Evolutionary conservation across 2,797 vertebrate species (phyloP), one percentile per base, ranked within the genome.

Genomic region (Molothrus aeneus): DNA sequence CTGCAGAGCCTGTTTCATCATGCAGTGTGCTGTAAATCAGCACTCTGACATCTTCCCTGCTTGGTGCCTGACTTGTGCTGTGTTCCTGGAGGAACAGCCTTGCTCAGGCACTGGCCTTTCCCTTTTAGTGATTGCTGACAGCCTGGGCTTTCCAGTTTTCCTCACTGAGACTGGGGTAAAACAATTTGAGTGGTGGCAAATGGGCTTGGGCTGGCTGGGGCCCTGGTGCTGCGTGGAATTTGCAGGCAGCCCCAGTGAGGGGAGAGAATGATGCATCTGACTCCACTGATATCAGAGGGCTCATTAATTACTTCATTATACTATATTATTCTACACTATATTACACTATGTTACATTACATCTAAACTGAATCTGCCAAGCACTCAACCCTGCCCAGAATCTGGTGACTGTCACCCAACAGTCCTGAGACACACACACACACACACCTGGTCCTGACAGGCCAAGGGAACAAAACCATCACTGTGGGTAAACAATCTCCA

Each of bases 151-250:
- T 73, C 28, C 38, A 18, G 19, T 32, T 74, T 60, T 68, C 26
- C 17, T 31, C 5, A 1, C 0, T 34, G 40, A 73, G 57, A 40
- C 13, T 0, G 2, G 13, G 36, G 22, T 48, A 22, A 43, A 80
- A 26, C 17, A 1, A 6, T 50, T 24, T 17, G 28, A 32, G 38
- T 38, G n/a, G 9, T 48, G 54, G 28, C 50, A 78, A 3, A 38
- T 7, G 19, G 1, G 0, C 40, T 70, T 42, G 53, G 13, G 5
- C 16, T 63, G 36, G 9, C 53, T 26, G 15, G 26, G 19, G 10
- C 36, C 57, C 47, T 51, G 47, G 13, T 61, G 60, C 51, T 54
- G 53, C 4, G 14, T n/a, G 53, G 53, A 14, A 54, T 54, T n/a
- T 54, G 9, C 53, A 54, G 53, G 31, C 20, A n/a, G 19, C 51